Base-by-base conservation (phyloP, 2,888 invertebrate species). In the Cosmia pyralina region DNA sequence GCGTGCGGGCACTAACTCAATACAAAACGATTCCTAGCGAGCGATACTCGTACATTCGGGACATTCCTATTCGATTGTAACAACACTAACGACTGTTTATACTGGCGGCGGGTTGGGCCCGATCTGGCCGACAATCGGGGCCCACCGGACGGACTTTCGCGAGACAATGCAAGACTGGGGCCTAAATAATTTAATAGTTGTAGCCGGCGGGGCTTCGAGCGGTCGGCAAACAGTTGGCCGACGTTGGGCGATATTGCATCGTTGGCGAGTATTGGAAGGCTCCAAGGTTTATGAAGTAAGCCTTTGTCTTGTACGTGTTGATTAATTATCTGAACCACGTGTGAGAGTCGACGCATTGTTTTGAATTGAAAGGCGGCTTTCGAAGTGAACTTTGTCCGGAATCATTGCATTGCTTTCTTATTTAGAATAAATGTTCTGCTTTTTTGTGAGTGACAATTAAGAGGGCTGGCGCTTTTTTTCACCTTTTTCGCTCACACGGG, bases 161-260 rank as follows among this genome's bases (percentile, higher is more conserved):
- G 94, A 93, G 93, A 95, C 95, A 94, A 96, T 94, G 91, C 93
- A 91, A 92, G 91, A 92, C 93, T 90, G 91, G 91, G 88, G 90
- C 92, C 93, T 94, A 95, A 95, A 95, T 95, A 94, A 95, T 95
- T 93, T 95, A 94, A 94, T 94, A 94, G 94, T 92, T 91, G 90
- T 90, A 90, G 91, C 88, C 89, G 88, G 85, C 86, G 84, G 74
- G 85, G 86, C 87, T 87, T 92, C 83, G 91, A 95, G 94, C 89
- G 91, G 87, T 94, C 85, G 77, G 93, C 93, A 94, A 94, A 95
- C 91, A 95, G 88, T 87, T 81, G 68, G 76, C 73, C 80, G 72
- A 81, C 77, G 83, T 79, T 72, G 34, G 68, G 71, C 73, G 72
- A 83, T 82, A 85, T 85, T 85, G 87, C 77, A 81, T 77, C 80